A percentile compares a stretch with the other conserved stretches of the same genome.
Conservation (phyloP, 2,113 vertebrate genomes). For the Podocnemis expansa region DNA sequence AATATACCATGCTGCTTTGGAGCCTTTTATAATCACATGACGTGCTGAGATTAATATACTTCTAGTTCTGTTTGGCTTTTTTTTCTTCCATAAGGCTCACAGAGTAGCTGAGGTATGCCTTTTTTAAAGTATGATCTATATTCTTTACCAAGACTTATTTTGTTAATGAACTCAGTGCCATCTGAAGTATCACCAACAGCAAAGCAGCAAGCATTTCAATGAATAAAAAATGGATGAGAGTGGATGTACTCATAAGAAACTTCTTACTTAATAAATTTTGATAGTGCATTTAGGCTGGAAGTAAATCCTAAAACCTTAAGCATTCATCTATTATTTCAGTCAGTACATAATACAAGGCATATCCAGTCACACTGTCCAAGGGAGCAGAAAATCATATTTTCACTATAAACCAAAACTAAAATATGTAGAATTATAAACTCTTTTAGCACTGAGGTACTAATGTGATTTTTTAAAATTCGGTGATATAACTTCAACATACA, state of each 20-base stretch:
- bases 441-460: background rate
- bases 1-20: background rate
- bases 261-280: conserved; percentile 58
- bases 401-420: background rate
- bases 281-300: background rate
- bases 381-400: background rate
- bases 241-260: conserved; percentile 3
- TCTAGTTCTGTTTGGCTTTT: no score
- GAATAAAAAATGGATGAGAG: conserved; percentile 23
- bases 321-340: background rate
- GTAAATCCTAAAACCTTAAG: conserved; percentile 33
- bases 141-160: background rate
- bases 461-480: background rate
- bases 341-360: conserved; percentile 13
- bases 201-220: conserved; percentile 39
- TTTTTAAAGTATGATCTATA: conserved; percentile 9
- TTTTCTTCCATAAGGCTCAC: background rate
- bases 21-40: background rate
- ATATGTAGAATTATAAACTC: background rate
- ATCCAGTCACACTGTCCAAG: background rate
- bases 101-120: conserved; percentile 13
- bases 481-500: background rate
- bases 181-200: conserved; percentile 8
- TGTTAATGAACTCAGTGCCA: conserved; percentile 27
- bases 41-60: conserved; percentile 17